phyloP scores from a whole-genome alignment of 2,888 invertebrate genomes.

The Anticlea derivata region DNA sequence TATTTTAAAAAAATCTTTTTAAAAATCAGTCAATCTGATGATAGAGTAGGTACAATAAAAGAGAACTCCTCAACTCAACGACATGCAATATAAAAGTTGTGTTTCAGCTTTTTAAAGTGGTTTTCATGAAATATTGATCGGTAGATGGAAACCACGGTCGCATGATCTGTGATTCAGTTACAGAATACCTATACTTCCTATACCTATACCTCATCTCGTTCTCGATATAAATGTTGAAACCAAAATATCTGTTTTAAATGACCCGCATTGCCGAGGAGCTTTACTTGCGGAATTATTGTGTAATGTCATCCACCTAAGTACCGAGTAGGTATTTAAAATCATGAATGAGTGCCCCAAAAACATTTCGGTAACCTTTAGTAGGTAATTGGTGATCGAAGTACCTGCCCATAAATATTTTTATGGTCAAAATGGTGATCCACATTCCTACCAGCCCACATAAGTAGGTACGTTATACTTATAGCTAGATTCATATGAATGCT shows the following conservation, averaged over 20 bases:
- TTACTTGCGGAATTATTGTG: slow-evolving; percentile 8
- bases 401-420: slow-evolving; percentile 11
- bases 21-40: no score
- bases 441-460: neutral
- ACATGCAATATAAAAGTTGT: no score
- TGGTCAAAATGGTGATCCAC: neutral
- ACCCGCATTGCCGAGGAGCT: neutral
- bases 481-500: no score
- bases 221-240: neutral
- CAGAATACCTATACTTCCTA: no score
- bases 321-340: slow-evolving; percentile 13
- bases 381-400: slow-evolving; percentile 12
- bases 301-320: slow-evolving; percentile 31
- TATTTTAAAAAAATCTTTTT: no score
- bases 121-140: no score
- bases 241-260: neutral
- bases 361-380: slow-evolving; percentile 20
- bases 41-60: no score
- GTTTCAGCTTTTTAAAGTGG: no score
- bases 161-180: no score
- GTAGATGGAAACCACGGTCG: no score
- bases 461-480: neutral
- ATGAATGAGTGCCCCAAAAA: slow-evolving; percentile 17
- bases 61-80: no score
- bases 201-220: no score